Evolutionary conservation across 1,140 invertebrate genomes (phyloP).

Genomic region (Heliothis subflexa): DNA sequence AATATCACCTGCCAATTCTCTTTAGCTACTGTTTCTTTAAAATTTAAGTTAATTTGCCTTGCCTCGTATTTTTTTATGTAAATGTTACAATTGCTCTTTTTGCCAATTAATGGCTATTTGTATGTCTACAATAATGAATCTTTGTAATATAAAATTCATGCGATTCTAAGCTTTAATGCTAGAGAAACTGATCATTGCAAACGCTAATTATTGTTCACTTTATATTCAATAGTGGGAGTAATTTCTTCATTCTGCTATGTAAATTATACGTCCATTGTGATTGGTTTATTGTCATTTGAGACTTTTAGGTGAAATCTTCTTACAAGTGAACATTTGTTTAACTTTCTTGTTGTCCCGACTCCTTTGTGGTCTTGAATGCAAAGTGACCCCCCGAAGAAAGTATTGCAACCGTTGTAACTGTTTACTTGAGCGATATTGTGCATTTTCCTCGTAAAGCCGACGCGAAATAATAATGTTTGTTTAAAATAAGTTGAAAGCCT

Average conservation of each 20-base stretch:
- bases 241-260: slow-evolving; percentile 39
- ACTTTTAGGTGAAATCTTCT: slow-evolving; percentile 40
- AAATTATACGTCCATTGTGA: slow-evolving; percentile 45
- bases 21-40: too few relatives aligned
- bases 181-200: slow-evolving; percentile 4
- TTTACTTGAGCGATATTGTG: slow-evolving; percentile 7
- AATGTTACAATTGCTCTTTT: neutral
- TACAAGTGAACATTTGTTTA: slow-evolving; percentile 20
- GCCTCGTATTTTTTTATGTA: too few relatives aligned
- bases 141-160: neutral
- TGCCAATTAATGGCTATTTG: neutral
- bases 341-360: slow-evolving; percentile 29
- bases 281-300: slow-evolving; percentile 34
- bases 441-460: slow-evolving; percentile 22
- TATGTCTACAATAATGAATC: neutral
- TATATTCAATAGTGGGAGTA: slow-evolving; percentile 45
- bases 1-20: too few relatives aligned
- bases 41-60: too few relatives aligned
- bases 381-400: slow-evolving; percentile 36
- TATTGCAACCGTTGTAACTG: slow-evolving; percentile 16
- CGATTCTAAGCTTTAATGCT: slow-evolving; percentile 9
- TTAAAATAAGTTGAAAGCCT: slow-evolving; percentile 24
- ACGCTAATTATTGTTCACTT: slow-evolving; percentile 28
- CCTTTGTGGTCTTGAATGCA: slow-evolving; percentile 29
- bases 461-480: slow-evolving; percentile 29